Conservation (phyloP, 2,888 invertebrate genomes). For the Napeogenes sylphis region DNA sequence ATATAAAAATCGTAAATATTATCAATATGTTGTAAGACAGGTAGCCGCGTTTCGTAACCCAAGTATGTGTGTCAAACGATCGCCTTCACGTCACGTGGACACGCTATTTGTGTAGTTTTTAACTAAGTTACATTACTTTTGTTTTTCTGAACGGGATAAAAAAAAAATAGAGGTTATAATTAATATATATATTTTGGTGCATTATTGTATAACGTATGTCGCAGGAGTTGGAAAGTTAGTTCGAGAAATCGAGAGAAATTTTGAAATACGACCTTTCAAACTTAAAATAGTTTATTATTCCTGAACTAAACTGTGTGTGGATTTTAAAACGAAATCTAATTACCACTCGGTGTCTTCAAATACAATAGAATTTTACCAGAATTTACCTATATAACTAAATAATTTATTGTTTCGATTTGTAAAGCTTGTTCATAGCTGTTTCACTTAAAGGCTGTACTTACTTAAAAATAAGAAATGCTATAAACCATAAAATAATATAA, state of each 20-base stretch:
- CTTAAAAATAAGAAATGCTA: too few species aligned
- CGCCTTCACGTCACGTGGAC: slow-evolving; percentile 41
- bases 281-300: slow-evolving; percentile 11
- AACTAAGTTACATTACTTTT: not conserved
- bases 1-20: slow-evolving; percentile 31
- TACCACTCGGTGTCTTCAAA: too few species aligned
- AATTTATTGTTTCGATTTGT: too few species aligned
- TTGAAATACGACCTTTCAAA: slow-evolving; percentile 19
- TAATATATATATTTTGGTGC: slow-evolving; percentile 27
- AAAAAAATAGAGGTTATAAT: too few species aligned
- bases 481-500: too few species aligned
- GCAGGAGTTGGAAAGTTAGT: slow-evolving; percentile 59
- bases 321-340: too few species aligned
- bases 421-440: too few species aligned
- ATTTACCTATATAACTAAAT: too few species aligned
- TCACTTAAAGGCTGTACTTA: too few species aligned
- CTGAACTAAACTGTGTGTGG: too few species aligned
- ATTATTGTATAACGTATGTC: slow-evolving; percentile 46
- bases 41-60: slow-evolving; percentile 54
- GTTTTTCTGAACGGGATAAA: not conserved
- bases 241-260: slow-evolving; percentile 29
- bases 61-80: slow-evolving; percentile 62
- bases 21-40: slow-evolving; percentile 26
- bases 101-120: not conserved
- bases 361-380: too few species aligned